Evolutionary conservation across 2,113 vertebrate species (phyloP).

Genomic region (Cheilinus undulatus): DNA sequence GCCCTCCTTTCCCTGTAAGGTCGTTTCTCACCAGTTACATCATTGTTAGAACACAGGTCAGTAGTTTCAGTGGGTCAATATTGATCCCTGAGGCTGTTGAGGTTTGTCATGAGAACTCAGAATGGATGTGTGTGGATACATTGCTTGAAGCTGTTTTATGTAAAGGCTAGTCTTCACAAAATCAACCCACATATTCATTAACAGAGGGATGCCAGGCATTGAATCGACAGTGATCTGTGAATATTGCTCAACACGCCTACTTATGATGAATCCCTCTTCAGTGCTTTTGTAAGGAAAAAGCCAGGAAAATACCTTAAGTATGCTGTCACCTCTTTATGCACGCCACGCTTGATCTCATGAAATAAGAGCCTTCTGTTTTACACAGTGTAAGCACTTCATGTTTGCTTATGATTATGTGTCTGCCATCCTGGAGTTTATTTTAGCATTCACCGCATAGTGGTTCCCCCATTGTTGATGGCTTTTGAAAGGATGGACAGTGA

Average conservation of each 20-base stretch:
- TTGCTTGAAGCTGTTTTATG: conserved; percentile 3
- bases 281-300: not conserved
- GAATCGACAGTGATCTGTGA: not conserved
- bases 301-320: not conserved
- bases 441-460: conserved; percentile 11
- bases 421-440: conserved; percentile 16
- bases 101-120: conserved; percentile 18
- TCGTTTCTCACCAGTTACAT: conserved; percentile 28
- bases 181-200: conserved; percentile 11
- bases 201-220: not conserved
- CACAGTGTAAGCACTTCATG: conserved; percentile 10
- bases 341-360: conserved; percentile 17
- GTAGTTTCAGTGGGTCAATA: conserved; percentile 25
- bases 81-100: not conserved
- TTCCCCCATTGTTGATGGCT: conserved; percentile 32
- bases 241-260: not conserved
- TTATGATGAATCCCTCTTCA: not conserved
- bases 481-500: conserved; percentile 30
- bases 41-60: conserved; percentile 21
- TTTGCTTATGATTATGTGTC: conserved; percentile 21
- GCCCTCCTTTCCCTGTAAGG: not conserved
- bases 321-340: not conserved
- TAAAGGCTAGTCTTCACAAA: not conserved
- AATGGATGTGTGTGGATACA: not conserved
- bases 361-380: conserved; percentile 27